Evolutionary conservation across 2,797 vertebrate species (phyloP), one percentile per base, ranked within the genome.

Genomic region (Megaceryle alcyon): DNA sequence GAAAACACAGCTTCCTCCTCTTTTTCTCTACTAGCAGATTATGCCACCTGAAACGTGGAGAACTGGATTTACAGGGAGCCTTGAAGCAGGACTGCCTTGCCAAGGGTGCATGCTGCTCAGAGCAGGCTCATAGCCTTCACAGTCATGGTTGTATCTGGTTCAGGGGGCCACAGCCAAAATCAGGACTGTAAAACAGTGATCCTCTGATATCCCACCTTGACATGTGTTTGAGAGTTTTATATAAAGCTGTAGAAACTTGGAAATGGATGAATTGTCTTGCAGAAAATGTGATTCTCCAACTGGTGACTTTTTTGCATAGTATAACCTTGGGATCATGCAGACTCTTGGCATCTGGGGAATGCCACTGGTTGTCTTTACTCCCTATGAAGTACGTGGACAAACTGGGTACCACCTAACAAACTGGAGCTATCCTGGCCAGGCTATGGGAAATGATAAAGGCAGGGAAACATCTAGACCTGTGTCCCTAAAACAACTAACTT

Each of bases 371-470:
- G 28, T 2, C 28, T 72, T 72, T 44, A 12, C 8, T 80, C 49
- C 14, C 12, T 8, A 0, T 3, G 2, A 3, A 29, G 37, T 13
- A 20, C 1, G 1, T 87, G n/a, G 22, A 12, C 35, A 48, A 39
- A 71, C 28, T 73, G 57, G 14, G 23, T 73, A 26, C 12, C 18
- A 63, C 15, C 26, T 44, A 37, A 37, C 20, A 60, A 44, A 53
- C 4, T 3, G 4, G 31, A 76, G 44, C 13, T 6, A 14, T 14
- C 31, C 22, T 69, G 75, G 19, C 16, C 31, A 69, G 63, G 29
- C 18, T 16, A 1, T 31, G 11, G 26, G 33, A 61, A 68, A 13
- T 35, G 12, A 20, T 68, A 10, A 82, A 87, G 35, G 35, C 35
- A 84, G 39, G 31, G 49, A 68, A 28, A 20, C 7, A 22, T 43